Conservation (phyloP, 2,113 vertebrate genomes). For the Eulemur macaco region DNA sequence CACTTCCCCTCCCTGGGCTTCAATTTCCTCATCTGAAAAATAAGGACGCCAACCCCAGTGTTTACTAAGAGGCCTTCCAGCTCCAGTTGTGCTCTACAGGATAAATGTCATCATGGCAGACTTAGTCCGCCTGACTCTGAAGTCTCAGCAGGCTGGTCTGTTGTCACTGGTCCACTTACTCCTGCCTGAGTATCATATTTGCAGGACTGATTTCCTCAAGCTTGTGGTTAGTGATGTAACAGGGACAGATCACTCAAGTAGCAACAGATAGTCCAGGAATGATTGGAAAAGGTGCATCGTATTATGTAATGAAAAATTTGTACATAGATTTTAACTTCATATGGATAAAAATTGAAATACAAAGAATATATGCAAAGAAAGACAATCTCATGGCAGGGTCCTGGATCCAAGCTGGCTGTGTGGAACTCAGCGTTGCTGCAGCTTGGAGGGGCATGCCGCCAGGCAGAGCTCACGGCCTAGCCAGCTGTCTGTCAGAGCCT, state of each 20-base stretch:
- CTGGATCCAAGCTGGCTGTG: background rate
- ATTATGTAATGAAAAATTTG: background rate
- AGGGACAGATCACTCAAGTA: background rate
- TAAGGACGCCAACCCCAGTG: background rate
- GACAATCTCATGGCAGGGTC: background rate
- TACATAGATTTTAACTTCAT: background rate
- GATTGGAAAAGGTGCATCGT: background rate
- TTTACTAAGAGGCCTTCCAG: background rate
- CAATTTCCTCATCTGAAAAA: slow-evolving; percentile 62
- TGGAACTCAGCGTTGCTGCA: too few relatives aligned
- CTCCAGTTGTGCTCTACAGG: background rate
- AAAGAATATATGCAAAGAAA: background rate
- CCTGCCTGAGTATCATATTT: background rate
- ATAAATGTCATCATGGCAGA: background rate
- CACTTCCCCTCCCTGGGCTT: slow-evolving; percentile 51
- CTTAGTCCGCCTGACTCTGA: background rate
- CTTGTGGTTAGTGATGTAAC: background rate
- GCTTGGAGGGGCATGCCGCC: background rate
- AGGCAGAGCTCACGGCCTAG: background rate
- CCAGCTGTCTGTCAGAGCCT: background rate
- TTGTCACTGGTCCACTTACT: background rate
- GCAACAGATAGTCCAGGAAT: background rate
- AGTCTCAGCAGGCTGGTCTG: background rate
- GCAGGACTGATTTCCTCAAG: background rate
- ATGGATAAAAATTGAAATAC: background rate